Conservation (phyloP, 1,140 invertebrate species). For the Drosophila ironensis region DNA sequence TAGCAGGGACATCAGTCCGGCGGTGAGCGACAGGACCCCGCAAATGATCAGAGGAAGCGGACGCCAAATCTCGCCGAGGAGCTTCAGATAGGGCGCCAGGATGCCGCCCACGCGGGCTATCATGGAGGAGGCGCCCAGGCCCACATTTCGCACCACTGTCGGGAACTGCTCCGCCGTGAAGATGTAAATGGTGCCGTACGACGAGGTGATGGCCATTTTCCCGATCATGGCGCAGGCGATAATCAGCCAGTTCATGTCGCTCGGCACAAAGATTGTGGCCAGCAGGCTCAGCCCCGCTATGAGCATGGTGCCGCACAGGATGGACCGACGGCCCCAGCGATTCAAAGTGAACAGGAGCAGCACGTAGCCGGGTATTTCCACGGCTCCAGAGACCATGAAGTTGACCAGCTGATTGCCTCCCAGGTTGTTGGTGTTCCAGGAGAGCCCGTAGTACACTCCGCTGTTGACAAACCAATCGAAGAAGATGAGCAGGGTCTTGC, state of each 20-base stretch:
- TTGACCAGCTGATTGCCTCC: conserved; percentile 90
- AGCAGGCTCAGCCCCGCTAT: conserved; percentile 86
- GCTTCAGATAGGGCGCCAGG: conserved; percentile 88
- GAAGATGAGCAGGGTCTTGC: conserved; percentile 88
- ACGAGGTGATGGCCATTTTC: conserved; percentile 91
- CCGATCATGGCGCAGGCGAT: conserved; percentile 90
- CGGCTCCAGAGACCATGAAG: conserved; percentile 89
- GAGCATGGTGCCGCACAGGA: conserved; percentile 88
- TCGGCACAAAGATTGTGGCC: conserved; percentile 85
- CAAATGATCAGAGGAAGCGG: conserved; percentile 90
- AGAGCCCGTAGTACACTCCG: conserved; percentile 91
- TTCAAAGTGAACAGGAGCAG: conserved; percentile 88
- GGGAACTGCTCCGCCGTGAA: conserved; percentile 93
- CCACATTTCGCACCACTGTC: conserved; percentile 91
- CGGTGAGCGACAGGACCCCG: conserved; percentile 85
- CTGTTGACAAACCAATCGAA: conserved; percentile 92
- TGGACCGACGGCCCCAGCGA: conserved; percentile 87
- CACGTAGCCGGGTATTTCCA: conserved; percentile 89
- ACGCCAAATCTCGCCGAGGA: conserved; percentile 86
- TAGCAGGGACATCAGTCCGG: conserved; percentile 86
- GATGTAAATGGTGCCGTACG: conserved; percentile 91
- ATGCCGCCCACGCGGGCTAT: conserved; percentile 90
- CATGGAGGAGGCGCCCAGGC: conserved; percentile 89
- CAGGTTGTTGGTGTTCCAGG: conserved; percentile 90
- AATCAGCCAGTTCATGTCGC: conserved; percentile 84